Evolutionary conservation across 1,140 invertebrate genomes (phyloP).

Genomic region (Diabrotica undecimpunctata): DNA sequence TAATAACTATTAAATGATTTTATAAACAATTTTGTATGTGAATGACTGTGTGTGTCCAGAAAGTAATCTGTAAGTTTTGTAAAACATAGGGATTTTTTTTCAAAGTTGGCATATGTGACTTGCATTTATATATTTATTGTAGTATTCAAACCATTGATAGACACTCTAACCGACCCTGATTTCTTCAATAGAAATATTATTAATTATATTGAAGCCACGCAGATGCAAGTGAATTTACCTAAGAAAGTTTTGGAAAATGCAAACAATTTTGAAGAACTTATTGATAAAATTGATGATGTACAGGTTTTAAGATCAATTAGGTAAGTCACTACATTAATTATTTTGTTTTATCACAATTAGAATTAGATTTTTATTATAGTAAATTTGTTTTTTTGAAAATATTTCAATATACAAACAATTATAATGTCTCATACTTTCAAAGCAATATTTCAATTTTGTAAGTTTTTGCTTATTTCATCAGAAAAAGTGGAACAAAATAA

Average conservation of each 20-base stretch:
- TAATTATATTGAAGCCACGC: constrained; percentile 74
- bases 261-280: constrained; percentile 87
- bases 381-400: too few relatives aligned
- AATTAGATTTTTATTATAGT: background rate
- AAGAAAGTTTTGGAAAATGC: constrained; percentile 81
- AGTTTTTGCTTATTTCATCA: too few relatives aligned
- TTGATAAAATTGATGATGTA: constrained; percentile 74
- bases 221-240: constrained; percentile 73
- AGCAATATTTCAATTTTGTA: too few relatives aligned
- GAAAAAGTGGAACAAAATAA: too few relatives aligned
- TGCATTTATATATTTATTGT: background rate
- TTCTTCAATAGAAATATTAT: constrained; percentile 87
- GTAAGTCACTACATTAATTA: constrained; percentile 40
- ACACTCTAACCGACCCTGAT: constrained; percentile 82
- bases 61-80: too few relatives aligned
- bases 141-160: constrained; percentile 81
- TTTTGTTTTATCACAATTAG: background rate
- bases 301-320: constrained; percentile 80
- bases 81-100: too few relatives aligned
- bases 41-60: too few relatives aligned
- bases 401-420: too few relatives aligned
- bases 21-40: too few relatives aligned
- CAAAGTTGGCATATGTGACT: too few relatives aligned
- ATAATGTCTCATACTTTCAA: too few relatives aligned
- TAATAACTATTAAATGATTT: too few relatives aligned